These are phyloP conservation scores for Podarcis siculus DNA, from an alignment of 2,797 vertebrate species.

Conservation along the genomic window DNA sequence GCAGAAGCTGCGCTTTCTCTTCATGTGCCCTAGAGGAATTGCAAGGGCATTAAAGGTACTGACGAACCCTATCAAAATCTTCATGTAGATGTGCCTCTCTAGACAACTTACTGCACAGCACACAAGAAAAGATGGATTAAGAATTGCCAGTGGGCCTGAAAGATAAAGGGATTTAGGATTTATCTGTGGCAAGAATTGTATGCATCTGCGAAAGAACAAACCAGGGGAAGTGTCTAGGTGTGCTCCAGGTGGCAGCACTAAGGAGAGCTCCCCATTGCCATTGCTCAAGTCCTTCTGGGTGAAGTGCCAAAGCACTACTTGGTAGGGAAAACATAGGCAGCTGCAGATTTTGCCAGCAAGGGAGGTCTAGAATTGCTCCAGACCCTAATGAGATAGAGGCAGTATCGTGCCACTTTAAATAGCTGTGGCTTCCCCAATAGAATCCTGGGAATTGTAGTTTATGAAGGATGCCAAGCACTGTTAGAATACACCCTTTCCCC, in stretches of 20 bases:
- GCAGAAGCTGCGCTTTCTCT: neutral
- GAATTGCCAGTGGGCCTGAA: neutral
- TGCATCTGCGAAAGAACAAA: neutral
- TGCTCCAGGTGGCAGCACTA: neutral
- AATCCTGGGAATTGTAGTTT: too few relatives aligned
- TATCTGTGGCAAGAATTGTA: neutral
- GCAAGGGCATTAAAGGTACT: neutral
- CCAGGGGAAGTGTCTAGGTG: neutral
- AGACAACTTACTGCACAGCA: neutral
- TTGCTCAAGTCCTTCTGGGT: neutral
- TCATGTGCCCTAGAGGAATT: neutral
- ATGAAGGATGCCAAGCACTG: too few relatives aligned
- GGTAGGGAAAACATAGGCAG: neutral
- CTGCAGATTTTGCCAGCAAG: neutral
- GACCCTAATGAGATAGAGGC: neutral
- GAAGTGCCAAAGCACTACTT: neutral
- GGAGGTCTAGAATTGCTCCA: neutral
- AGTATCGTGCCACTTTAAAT: too few relatives aligned
- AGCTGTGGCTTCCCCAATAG: too few relatives aligned
- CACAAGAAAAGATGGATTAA: constrained; percentile 28
- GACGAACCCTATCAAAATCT: neutral
- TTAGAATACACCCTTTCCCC: too few relatives aligned
- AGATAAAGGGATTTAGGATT: constrained; percentile 34
- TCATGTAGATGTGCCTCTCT: neutral
- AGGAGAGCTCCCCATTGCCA: neutral